Evolutionary conservation across 2,113 vertebrate genomes (phyloP), one percentile per base, ranked within the genome.

Genomic region (Zeus faber): DNA sequence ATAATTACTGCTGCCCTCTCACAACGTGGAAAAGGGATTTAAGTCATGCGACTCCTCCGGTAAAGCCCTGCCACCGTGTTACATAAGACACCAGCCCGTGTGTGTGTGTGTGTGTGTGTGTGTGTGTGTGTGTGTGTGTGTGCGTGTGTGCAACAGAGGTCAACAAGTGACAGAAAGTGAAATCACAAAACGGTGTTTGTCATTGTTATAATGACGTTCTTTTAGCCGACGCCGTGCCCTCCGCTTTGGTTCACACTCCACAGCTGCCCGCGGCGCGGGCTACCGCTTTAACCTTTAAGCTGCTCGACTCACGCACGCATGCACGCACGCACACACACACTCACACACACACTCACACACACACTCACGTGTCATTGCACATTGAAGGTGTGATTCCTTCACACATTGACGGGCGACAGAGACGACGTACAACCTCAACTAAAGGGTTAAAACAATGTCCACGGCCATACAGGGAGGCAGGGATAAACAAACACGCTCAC

Each of bases 21-120:
- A 70, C 56, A 65, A 74, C 68, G 64, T 86, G 66, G 76, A 79
- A 72, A 78, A 62, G 52, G 74, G 77, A 79, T 83, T 86, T 62
- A 65, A 74, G 71, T 83, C 80, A 84, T 73, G 67, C 66, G 63
- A 76, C 56, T 31, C 10, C 61, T 39, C 55, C 0, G 40, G 59
- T 58, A 70, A 69, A 77, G 72, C 66, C 29, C 5, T 41, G 31
- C 53, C 45, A 45, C 37, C 25, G 45, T 49, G 45, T 86, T 87
- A 80, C 67, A 48, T 79, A 85, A 87, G 16, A 22, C 49, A 33
- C 21, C 54, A n/a, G 45, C 53, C 54, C 27, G 55, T 49, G 37
- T 10, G 29, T 45, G 37, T 4, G 31, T 10, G 49, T 21, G 5
- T 23, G 24, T 48, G 41, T 31, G 6, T 39, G 29, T 25, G 44